A percentile compares a stretch with the other conserved stretches of the same genome.
phyloP scores from a whole-genome alignment of 1,140 invertebrate genomes.

The Leptonema lineaticorne region DNA sequence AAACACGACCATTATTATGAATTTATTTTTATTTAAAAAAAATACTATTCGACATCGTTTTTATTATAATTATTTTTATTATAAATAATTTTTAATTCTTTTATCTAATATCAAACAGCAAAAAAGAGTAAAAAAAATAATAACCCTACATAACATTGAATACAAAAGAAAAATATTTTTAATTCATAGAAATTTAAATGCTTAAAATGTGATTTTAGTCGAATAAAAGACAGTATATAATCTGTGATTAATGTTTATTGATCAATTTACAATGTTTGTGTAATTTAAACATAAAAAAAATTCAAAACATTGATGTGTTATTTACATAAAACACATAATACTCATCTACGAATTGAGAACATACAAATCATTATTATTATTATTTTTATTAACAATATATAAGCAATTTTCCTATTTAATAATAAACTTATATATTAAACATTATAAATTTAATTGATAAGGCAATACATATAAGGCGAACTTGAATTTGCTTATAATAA shows the following conservation, averaged over 20 bases:
- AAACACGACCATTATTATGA: too few species aligned
- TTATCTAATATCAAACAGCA: too few species aligned
- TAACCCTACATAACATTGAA: too few species aligned
- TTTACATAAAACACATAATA: slow-evolving; percentile 1
- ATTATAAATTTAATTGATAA: not conserved
- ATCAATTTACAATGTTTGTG: slow-evolving; percentile 14
- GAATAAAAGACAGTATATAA: not conserved
- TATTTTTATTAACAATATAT: too few species aligned
- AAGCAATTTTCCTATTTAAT: too few species aligned
- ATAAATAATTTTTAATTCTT: too few species aligned
- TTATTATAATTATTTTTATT: not conserved
- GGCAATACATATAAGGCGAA: not conserved
- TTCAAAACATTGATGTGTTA: not conserved
- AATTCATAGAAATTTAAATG: too few species aligned
- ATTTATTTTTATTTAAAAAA: too few species aligned
- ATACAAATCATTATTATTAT: not conserved
- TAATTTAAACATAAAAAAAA: not conserved
- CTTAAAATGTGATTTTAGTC: too few species aligned
- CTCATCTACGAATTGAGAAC: not conserved
- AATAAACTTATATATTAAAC: too few species aligned
- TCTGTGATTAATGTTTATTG: not conserved
- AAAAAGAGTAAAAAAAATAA: too few species aligned
- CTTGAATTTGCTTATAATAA: not conserved
- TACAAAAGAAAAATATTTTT: too few species aligned
- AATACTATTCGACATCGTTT: not conserved